These are phyloP conservation scores for Helleia helle DNA, from an alignment of 2,888 invertebrate genomes.

Conservation along the genomic window DNA sequence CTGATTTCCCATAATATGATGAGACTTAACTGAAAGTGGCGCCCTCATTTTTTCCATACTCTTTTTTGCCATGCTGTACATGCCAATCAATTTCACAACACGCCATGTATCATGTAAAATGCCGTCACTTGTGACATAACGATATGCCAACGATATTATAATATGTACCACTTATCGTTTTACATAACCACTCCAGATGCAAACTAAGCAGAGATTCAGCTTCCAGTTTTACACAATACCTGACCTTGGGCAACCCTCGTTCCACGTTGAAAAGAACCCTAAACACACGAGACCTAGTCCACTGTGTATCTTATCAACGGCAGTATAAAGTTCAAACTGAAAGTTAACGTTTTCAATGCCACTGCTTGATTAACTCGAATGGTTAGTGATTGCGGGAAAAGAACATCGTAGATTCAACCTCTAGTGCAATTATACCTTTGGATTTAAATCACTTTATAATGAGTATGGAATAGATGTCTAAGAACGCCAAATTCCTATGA, in stretches of 20 bases:
- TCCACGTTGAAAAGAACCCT: slow-evolving; percentile 16
- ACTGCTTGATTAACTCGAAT: slow-evolving; percentile 17
- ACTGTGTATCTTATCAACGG: slow-evolving; percentile 3
- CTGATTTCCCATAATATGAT: no score
- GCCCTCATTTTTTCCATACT: no score
- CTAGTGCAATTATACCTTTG: no score
- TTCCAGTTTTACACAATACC: slow-evolving; percentile 49
- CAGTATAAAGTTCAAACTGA: background rate
- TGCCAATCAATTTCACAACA: background rate
- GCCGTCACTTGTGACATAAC: background rate
- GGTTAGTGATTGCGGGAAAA: no score
- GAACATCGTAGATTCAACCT: no score
- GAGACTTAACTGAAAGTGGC: no score
- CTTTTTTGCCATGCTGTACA: no score
- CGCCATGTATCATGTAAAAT: background rate
- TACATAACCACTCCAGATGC: slow-evolving; percentile 5
- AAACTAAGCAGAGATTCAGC: slow-evolving; percentile 14
- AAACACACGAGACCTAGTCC: background rate
- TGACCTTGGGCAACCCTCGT: slow-evolving; percentile 63
- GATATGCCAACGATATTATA: background rate
- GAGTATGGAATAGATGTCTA: no score
- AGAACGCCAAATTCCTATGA: no score
- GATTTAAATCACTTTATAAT: no score
- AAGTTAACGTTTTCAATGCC: background rate
- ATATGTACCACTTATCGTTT: background rate